A percentile compares a stretch with the other conserved stretches of the same genome.
These are phyloP conservation scores for Papilio helenus DNA, from an alignment of 1,140 invertebrate genomes.

Conservation along the genomic window DNA sequence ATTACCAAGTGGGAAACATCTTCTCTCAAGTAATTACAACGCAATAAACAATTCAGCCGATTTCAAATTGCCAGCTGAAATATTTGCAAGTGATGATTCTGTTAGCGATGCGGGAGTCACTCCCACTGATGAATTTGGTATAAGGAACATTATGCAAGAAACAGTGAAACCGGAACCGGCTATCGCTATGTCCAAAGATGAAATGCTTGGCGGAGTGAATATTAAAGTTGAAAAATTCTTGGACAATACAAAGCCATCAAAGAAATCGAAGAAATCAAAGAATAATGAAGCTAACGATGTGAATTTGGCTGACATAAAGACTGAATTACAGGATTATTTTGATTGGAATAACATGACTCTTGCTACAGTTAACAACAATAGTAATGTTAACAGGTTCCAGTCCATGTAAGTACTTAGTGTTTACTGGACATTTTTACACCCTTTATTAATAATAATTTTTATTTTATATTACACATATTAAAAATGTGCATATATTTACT, in stretches of 20 bases:
- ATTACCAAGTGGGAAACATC: slow-evolving; percentile 49
- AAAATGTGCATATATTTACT: neutral
- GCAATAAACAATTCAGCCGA: slow-evolving; percentile 67
- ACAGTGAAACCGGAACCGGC: slow-evolving; percentile 50
- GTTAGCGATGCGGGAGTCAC: slow-evolving; percentile 67
- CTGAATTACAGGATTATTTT: slow-evolving; percentile 77
- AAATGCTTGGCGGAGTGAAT: slow-evolving; percentile 76
- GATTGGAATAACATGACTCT: slow-evolving; percentile 80
- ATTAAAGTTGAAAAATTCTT: slow-evolving; percentile 70
- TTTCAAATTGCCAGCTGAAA: slow-evolving; percentile 75
- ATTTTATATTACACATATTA: neutral
- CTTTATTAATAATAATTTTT: slow-evolving; percentile 21
- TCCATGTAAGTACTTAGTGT: slow-evolving; percentile 61
- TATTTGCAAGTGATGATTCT: slow-evolving; percentile 79
- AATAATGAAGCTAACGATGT: slow-evolving; percentile 55
- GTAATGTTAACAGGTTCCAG: slow-evolving; percentile 70
- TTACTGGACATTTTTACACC: slow-evolving; percentile 6
- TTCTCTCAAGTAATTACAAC: slow-evolving; percentile 65
- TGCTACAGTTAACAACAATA: slow-evolving; percentile 72
- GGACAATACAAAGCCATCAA: slow-evolving; percentile 49
- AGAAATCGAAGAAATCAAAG: slow-evolving; percentile 69
- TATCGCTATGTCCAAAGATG: slow-evolving; percentile 62
- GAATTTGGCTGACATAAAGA: slow-evolving; percentile 77
- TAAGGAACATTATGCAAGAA: slow-evolving; percentile 59
- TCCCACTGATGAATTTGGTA: slow-evolving; percentile 55